A percentile compares a stretch with the other conserved stretches of the same genome.
These are phyloP conservation scores for Leucoraja ocellata DNA, from an alignment of 2,797 vertebrate genomes.

Conservation along the genomic window DNA sequence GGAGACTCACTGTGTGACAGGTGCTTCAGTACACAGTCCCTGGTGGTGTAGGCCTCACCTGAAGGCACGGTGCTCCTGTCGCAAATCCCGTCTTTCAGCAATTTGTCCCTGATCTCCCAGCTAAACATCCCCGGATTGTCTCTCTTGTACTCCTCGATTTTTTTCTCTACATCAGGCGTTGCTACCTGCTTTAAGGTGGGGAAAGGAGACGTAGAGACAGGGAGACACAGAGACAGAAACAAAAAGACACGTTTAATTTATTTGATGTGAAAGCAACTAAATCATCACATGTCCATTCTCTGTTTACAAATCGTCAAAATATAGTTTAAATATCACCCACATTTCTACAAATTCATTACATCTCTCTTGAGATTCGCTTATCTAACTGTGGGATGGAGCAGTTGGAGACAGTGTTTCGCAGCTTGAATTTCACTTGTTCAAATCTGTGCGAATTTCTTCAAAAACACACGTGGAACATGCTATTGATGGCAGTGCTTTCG, in stretches of 20 bases:
- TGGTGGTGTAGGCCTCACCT: conserved; percentile 74
- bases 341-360: not conserved
- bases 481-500: not conserved
- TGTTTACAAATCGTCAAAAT: not conserved
- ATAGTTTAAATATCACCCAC: not conserved
- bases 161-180: conserved; percentile 93
- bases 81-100: conserved; percentile 94
- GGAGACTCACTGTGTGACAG: not conserved
- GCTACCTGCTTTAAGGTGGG: conserved; percentile 86
- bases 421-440: not conserved
- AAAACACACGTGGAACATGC: no score
- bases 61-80: conserved; percentile 96
- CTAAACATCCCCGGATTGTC: conserved; percentile 97
- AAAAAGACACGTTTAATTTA: conserved; percentile 40
- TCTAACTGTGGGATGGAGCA: not conserved
- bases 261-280: not conserved
- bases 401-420: not conserved
- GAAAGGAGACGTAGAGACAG: conserved; percentile 45
- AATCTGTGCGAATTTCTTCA: not conserved
- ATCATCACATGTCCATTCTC: not conserved
- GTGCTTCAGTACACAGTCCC: not conserved
- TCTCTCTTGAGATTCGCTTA: not conserved
- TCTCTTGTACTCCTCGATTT: conserved; percentile 94
- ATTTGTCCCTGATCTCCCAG: conserved; percentile 94
- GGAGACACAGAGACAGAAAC: not conserved